Conservation (phyloP, 2,113 vertebrate genomes). For the Aegotheles bennettii region DNA sequence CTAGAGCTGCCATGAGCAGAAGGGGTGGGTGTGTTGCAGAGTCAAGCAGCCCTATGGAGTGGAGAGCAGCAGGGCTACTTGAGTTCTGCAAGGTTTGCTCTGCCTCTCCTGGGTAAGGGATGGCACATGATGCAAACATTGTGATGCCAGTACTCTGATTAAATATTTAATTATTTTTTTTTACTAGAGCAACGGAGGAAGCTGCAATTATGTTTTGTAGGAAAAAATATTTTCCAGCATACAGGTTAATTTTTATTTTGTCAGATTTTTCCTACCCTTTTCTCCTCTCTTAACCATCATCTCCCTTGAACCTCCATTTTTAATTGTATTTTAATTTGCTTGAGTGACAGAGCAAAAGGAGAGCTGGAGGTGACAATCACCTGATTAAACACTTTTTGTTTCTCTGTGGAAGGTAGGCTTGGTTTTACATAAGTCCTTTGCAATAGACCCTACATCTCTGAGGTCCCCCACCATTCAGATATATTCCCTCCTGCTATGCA, state of each 20-base stretch:
- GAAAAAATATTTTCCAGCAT: background rate
- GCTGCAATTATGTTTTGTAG: slow-evolving; percentile 22
- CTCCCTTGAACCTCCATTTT: background rate
- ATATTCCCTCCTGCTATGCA: background rate
- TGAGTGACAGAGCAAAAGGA: background rate
- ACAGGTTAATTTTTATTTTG: slow-evolving; percentile 6
- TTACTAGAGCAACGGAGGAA: slow-evolving; percentile 38
- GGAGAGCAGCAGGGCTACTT: background rate
- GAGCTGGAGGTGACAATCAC: background rate
- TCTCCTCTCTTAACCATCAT: background rate
- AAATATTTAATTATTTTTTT: slow-evolving; percentile 69
- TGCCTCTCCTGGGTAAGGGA: background rate
- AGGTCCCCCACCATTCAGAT: background rate
- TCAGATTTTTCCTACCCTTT: background rate
- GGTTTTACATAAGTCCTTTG: background rate
- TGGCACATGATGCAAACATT: background rate
- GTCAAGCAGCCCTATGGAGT: background rate
- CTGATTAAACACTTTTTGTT: background rate
- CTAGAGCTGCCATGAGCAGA: background rate
- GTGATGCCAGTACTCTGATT: background rate
- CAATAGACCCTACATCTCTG: background rate
- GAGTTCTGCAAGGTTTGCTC: background rate
- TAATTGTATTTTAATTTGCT: background rate
- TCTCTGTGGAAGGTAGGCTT: background rate
- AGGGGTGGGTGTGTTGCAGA: background rate